A percentile compares a stretch with the other conserved stretches of the same genome.
These are phyloP conservation scores for Tyto alba DNA, from an alignment of 2,113 vertebrate species.

Conservation along the genomic window DNA sequence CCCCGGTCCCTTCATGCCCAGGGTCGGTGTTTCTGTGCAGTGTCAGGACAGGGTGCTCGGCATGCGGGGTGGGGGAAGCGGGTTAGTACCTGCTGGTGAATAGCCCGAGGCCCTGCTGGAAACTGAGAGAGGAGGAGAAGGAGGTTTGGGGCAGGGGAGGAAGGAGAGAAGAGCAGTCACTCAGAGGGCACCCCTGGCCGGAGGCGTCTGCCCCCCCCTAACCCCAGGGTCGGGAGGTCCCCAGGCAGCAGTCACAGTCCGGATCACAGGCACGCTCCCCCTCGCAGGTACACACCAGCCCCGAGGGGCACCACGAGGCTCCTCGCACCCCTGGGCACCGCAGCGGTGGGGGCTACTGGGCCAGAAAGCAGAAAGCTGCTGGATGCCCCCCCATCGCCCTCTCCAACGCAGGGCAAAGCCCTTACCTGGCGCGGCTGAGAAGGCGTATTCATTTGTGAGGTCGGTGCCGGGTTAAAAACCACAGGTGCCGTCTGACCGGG, in stretches of 20 bases:
- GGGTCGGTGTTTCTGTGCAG: conserved; percentile 30
- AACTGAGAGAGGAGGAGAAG: conserved; percentile 81
- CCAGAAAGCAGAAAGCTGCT: not conserved
- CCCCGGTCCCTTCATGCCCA: not conserved
- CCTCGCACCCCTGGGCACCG: rapidly evolving
- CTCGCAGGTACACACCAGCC: rapidly evolving
- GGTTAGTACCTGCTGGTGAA: conserved; percentile 88
- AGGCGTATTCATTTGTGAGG: conserved; percentile 96
- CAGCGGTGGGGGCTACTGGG: rapidly evolving
- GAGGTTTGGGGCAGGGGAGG: conserved; percentile 60
- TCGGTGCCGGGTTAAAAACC: conserved; percentile 89
- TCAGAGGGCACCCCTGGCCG: not conserved
- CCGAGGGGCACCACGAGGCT: not conserved
- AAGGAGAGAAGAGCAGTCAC: conserved; percentile 67
- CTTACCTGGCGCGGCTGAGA: conserved; percentile 92
- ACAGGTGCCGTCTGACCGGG: conserved; percentile 86
- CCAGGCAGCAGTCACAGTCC: rapidly evolving
- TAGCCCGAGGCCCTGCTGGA: conserved; percentile 83
- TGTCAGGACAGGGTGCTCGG: not conserved
- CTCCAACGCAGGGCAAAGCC: not conserved
- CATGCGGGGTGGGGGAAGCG: conserved; percentile 5
- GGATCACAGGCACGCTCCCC: rapidly evolving
- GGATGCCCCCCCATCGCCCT: not conserved
- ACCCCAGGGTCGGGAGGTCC: not conserved
- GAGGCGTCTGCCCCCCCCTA: not conserved